Percentiles rank a stretch among this genome's conserved stretches.
These are phyloP conservation scores for Euphysa ruthae DNA, from an alignment of 30 jellyfish, hydroid and myxozoan species.

Conservation along the genomic window DNA sequence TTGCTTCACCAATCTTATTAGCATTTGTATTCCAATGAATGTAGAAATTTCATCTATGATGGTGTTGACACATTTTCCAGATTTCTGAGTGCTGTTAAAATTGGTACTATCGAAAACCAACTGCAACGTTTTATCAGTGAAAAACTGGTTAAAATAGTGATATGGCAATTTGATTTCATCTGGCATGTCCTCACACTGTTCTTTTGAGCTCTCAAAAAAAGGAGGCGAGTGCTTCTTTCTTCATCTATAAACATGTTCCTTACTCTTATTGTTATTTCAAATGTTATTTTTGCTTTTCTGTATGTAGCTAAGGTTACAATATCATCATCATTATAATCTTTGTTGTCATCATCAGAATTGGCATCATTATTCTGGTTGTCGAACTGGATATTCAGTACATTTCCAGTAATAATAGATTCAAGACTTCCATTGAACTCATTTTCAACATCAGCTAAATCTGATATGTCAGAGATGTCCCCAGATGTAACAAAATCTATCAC, in stretches of 20 bases:
- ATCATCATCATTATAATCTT: neutral
- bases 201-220: no score
- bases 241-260: no score
- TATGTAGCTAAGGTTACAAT: neutral
- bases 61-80: conserved; percentile 15
- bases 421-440: conserved; percentile 7
- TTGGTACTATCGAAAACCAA: neutral
- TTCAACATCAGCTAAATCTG: conserved; percentile 35
- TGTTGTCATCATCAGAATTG: neutral
- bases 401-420: neutral
- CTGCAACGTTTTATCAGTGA: no score
- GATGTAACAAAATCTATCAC: conserved; percentile 15
- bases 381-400: neutral
- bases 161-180: no score
- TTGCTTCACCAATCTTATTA: conserved; percentile 39
- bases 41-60: conserved; percentile 24
- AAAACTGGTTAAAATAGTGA: no score
- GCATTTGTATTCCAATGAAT: conserved; percentile 27
- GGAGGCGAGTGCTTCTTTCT: conserved; percentile 32
- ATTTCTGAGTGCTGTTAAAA: no score
- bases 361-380: neutral
- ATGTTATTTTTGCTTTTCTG: neutral
- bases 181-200: no score
- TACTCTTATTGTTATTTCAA: neutral
- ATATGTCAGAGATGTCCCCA: conserved; percentile 18